phyloP scores from a whole-genome alignment of 2,888 invertebrate species.

The Calephelis perditalis region DNA sequence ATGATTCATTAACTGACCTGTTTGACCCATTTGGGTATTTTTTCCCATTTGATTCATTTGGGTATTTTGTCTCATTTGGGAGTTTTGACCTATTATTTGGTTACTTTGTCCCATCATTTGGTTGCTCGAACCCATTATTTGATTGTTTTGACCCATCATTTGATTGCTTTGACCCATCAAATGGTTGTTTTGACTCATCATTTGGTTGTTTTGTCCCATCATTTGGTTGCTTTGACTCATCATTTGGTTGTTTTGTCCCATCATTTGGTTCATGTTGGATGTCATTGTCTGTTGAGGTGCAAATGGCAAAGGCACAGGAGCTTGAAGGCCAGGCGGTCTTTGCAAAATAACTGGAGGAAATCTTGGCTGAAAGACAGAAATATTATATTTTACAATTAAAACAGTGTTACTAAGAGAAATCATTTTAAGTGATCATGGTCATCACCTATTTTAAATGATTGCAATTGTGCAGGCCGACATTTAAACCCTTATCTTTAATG shows the following conservation, averaged over 20 bases:
- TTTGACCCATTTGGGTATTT: constrained; percentile 36
- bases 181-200: constrained; percentile 29
- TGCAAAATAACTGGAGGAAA: constrained; percentile 68
- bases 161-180: constrained; percentile 37
- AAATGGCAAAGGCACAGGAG: constrained; percentile 60
- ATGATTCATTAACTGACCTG: constrained; percentile 32
- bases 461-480: too few species aligned
- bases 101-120: constrained; percentile 17
- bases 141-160: constrained; percentile 43
- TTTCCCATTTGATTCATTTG: constrained; percentile 39
- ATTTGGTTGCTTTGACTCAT: constrained; percentile 26
- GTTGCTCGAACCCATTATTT: neutral
- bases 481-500: too few species aligned
- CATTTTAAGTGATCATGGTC: too few species aligned
- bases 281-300: constrained; percentile 55
- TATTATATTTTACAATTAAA: too few species aligned
- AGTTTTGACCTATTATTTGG: constrained; percentile 35
- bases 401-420: too few species aligned
- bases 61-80: constrained; percentile 37
- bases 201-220: constrained; percentile 29
- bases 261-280: constrained; percentile 48
- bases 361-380: constrained; percentile 47
- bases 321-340: constrained; percentile 63
- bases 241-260: constrained; percentile 39
- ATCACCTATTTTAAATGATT: too few species aligned